Conservation (phyloP, 2,888 invertebrate species). For the Spatulosminthurus flaviceps region DNA sequence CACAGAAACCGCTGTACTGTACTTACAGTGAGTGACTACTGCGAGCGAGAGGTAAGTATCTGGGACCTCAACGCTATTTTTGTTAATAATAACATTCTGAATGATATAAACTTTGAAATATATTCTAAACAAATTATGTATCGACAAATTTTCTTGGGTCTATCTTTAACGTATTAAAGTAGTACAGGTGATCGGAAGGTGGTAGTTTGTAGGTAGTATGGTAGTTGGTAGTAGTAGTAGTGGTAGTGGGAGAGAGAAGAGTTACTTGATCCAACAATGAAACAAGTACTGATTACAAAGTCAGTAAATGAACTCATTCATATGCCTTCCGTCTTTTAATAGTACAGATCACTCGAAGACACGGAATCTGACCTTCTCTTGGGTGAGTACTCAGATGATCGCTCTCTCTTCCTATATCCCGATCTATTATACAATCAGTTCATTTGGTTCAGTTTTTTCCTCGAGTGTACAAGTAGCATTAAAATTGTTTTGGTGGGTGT, state of each 20-base stretch:
- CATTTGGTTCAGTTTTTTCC: conserved; percentile 6
- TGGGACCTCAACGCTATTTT: too few relatives aligned
- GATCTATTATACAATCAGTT: conserved; percentile 35
- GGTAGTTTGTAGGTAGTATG: too few relatives aligned
- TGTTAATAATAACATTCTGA: too few relatives aligned
- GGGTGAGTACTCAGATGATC: conserved; percentile 37
- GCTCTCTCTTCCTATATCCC: conserved; percentile 36
- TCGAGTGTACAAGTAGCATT: neutral
- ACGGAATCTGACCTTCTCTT: conserved; percentile 38
- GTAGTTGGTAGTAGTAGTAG: neutral
- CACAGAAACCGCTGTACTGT: too few relatives aligned
- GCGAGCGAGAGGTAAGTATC: too few relatives aligned
- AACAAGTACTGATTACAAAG: neutral
- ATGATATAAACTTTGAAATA: too few relatives aligned
- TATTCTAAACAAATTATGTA: too few relatives aligned
- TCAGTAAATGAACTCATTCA: conserved; percentile 23
- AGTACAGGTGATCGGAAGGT: too few relatives aligned
- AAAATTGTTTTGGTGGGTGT: too few relatives aligned
- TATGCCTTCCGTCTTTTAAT: conserved; percentile 3
- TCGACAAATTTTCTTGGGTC: too few relatives aligned
- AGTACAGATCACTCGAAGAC: conserved; percentile 35
- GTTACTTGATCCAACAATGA: neutral
- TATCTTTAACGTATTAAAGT: too few relatives aligned
- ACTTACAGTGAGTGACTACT: too few relatives aligned
- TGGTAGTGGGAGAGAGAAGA: conserved; percentile 7